Conservation (phyloP, 2,113 vertebrate genomes). For the Centropristis striata region DNA sequence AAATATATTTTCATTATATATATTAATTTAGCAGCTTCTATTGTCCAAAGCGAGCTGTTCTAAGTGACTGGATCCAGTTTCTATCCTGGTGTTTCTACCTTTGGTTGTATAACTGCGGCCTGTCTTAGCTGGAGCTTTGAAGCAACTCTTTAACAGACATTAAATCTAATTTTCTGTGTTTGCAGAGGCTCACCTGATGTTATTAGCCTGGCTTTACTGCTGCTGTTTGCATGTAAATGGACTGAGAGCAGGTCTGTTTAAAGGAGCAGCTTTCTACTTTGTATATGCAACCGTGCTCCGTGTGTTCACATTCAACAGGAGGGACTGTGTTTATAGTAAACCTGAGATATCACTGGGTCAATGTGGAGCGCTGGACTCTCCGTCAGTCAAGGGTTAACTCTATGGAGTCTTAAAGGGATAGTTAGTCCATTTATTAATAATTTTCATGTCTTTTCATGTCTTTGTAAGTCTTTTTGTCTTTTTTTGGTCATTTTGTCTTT, state of each 20-base stretch:
- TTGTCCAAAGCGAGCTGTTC: not conserved
- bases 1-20: too few relatives aligned
- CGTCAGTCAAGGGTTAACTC: too few relatives aligned
- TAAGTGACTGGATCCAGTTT: not conserved
- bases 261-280: constrained; percentile 25
- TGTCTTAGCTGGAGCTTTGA: constrained; percentile 1
- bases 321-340: not conserved
- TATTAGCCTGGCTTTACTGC: not conserved
- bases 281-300: not conserved
- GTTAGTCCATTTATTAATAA: too few relatives aligned
- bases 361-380: not conserved
- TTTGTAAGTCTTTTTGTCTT: too few relatives aligned
- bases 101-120: not conserved
- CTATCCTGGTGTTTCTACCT: constrained; percentile 2
- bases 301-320: constrained; percentile 26
- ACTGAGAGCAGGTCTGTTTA: not conserved
- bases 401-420: too few relatives aligned
- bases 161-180: constrained; percentile 17
- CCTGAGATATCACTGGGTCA: not conserved
- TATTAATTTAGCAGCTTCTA: not conserved
- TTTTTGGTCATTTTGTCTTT: too few relatives aligned
- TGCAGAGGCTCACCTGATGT: not conserved
- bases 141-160: not conserved
- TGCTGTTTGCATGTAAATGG: constrained; percentile 29
- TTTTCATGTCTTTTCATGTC: too few relatives aligned